Conservation (phyloP, 37 sponge, comb jelly and placozoan species). For the Eunapius fragilis region DNA sequence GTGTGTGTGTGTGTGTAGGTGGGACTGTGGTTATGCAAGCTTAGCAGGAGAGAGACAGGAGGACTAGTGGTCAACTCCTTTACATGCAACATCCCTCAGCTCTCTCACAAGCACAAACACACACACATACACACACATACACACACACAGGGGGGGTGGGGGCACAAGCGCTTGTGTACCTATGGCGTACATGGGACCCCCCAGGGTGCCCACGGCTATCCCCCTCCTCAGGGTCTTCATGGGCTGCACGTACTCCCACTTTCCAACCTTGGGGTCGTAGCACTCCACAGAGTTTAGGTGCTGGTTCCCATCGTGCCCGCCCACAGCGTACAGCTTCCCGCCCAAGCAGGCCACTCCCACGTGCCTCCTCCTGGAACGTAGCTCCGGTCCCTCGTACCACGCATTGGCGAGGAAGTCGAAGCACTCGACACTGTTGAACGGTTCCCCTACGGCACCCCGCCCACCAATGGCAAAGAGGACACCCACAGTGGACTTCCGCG, state of each 20-base stretch:
- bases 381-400: conserved; percentile 80
- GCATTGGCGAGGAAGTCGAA: conserved; percentile 87
- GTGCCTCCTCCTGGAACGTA: conserved; percentile 81
- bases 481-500: conserved; percentile 85
- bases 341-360: conserved; percentile 89
- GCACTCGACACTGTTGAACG: conserved; percentile 90
- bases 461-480: conserved; percentile 91
- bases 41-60: too few relatives aligned
- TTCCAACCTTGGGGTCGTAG: conserved; percentile 64
- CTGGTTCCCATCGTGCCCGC: conserved; percentile 86
- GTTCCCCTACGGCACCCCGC: conserved; percentile 82
- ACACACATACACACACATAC: conserved; percentile 18
- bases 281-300: conserved; percentile 92
- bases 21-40: too few relatives aligned
- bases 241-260: conserved; percentile 81
- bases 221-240: conserved; percentile 84
- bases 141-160: background rate
- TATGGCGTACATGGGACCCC: conserved; percentile 89
- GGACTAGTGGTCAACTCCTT: too few relatives aligned
- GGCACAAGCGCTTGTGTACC: conserved; percentile 40
- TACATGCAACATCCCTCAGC: background rate
- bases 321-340: conserved; percentile 87
- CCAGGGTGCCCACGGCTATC: conserved; percentile 86
- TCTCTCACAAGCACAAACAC: background rate
- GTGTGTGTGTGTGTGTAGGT: conserved; percentile 4